phyloP scores from a whole-genome alignment of 2,888 invertebrate species.

The Nipponacmea schrenckii region DNA sequence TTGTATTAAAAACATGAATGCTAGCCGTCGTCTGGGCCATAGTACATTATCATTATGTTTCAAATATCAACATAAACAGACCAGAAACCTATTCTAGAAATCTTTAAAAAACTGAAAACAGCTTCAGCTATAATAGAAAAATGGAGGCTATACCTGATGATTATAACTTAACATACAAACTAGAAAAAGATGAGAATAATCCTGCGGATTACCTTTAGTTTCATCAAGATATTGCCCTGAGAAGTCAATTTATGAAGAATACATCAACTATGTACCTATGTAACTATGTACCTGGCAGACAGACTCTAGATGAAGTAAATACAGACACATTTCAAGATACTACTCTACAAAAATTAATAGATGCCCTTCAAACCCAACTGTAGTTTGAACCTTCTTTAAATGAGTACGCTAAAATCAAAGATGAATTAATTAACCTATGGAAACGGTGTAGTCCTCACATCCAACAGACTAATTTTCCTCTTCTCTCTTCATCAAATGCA shows the following conservation, averaged over 20 bases:
- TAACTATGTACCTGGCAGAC: constrained; percentile 32
- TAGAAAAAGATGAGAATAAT: constrained; percentile 36
- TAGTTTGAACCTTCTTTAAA: constrained; percentile 18
- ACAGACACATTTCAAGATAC: constrained; percentile 22
- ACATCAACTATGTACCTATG: constrained; percentile 24
- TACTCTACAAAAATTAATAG: constrained; percentile 25
- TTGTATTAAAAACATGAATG: too few species aligned
- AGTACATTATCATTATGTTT: constrained; percentile 51
- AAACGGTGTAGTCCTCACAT: constrained; percentile 24
- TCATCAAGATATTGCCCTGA: constrained; percentile 32
- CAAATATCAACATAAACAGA: constrained; percentile 42
- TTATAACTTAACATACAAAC: constrained; percentile 29
- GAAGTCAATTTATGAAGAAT: constrained; percentile 29
- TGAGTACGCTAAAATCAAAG: constrained; percentile 21
- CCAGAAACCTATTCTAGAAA: constrained; percentile 50
- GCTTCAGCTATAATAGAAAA: constrained; percentile 35
- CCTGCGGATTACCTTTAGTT: constrained; percentile 39
- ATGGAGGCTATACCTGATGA: constrained; percentile 34
- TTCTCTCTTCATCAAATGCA: constrained; percentile 26
- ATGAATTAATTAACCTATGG: constrained; percentile 17
- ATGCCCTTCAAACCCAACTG: constrained; percentile 23
- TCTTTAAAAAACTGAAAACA: constrained; percentile 45
- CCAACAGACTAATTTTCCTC: constrained; percentile 36
- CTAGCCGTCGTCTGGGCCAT: constrained; percentile 47
- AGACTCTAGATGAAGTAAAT: constrained; percentile 30